Evolutionary conservation across 2,797 vertebrate genomes (phyloP).

Genomic region (Heliangelus exortis): DNA sequence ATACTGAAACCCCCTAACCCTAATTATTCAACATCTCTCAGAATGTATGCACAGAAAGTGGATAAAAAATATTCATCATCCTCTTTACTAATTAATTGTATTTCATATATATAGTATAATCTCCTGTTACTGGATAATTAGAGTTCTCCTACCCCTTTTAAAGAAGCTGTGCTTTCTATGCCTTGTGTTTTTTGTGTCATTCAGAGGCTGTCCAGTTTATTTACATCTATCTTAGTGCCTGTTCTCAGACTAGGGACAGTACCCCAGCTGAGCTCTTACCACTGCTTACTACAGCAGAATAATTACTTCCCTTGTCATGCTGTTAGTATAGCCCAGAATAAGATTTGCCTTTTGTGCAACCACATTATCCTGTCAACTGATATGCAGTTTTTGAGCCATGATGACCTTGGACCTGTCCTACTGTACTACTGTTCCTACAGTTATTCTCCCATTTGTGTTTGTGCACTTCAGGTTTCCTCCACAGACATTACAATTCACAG

Average conservation of each 20-base stretch:
- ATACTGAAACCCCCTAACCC: too few relatives aligned
- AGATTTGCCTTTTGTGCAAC: conserved; percentile 26
- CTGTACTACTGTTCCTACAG: background rate
- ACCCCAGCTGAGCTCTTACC: background rate
- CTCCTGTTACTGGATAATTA: background rate
- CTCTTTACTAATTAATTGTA: background rate
- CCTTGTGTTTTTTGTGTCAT: background rate
- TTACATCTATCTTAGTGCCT: background rate
- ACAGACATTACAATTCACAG: background rate
- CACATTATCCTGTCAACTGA: background rate
- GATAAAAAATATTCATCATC: background rate
- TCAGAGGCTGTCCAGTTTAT: background rate
- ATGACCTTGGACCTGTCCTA: conserved; percentile 37
- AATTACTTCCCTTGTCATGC: conserved; percentile 24
- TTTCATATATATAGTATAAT: background rate
- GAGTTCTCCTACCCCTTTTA: background rate
- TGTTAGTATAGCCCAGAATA: conserved; percentile 26
- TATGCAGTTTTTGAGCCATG: background rate
- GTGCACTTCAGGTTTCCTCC: background rate
- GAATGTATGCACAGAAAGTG: too few relatives aligned
- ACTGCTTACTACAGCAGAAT: background rate
- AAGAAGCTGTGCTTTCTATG: background rate
- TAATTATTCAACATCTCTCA: background rate
- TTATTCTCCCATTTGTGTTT: background rate
- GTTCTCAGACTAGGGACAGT: background rate